These are phyloP conservation scores for Ctenomys sociabilis DNA, from an alignment of 2,113 vertebrate genomes.

Conservation along the genomic window DNA sequence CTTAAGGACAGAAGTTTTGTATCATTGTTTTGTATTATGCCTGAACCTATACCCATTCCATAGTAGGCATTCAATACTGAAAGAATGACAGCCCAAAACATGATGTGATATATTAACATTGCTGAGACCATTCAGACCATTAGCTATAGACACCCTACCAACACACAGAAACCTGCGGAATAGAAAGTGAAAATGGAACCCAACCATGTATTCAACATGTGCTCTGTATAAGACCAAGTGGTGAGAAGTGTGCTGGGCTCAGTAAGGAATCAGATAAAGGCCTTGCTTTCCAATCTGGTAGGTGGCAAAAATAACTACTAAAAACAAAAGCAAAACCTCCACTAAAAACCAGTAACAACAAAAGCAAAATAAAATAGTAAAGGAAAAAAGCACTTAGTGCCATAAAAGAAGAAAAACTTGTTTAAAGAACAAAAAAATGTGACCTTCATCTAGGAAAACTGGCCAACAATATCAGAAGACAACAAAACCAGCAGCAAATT, in stretches of 20 bases:
- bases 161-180: not conserved
- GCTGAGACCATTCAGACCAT: not conserved
- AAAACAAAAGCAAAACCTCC: not conserved
- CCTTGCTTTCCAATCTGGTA: not conserved
- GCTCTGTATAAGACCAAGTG: not conserved
- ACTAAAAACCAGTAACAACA: not conserved
- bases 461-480: not conserved
- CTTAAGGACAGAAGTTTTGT: not conserved
- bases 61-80: not conserved
- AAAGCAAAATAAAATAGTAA: not conserved
- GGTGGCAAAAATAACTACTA: not conserved
- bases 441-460: not conserved
- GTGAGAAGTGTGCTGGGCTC: not conserved
- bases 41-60: not conserved
- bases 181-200: not conserved
- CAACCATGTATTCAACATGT: not conserved
- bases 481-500: not conserved
- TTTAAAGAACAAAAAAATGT: conserved; percentile 13
- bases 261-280: not conserved
- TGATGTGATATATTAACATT: not conserved
- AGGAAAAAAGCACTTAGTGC: not conserved
- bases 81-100: not conserved
- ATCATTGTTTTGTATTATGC: not conserved
- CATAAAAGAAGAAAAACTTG: not conserved
- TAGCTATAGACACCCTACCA: not conserved